These are phyloP conservation scores for Benitochromis conjunctus DNA, from an alignment of 2,113 vertebrate species.

Conservation along the genomic window DNA sequence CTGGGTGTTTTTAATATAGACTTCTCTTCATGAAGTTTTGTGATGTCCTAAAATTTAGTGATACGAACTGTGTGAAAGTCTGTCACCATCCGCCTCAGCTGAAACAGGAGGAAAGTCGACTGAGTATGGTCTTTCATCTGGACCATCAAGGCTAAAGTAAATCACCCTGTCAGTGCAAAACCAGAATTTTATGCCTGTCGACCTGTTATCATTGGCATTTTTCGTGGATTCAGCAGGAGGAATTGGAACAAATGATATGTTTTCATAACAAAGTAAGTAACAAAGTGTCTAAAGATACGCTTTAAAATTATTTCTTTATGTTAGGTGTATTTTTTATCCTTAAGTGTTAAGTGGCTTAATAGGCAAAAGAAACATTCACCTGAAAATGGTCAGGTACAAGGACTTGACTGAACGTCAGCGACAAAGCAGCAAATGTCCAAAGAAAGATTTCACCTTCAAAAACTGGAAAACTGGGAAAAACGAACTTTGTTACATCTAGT, in stretches of 20 bases:
- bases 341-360: background rate
- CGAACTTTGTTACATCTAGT: background rate
- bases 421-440: no score
- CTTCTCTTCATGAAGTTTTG: rapidly evolving
- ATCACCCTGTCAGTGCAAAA: background rate
- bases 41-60: background rate
- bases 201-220: background rate
- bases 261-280: background rate
- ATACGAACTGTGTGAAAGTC: background rate
- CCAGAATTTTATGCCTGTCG: background rate
- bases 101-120: background rate
- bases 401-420: no score
- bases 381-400: background rate
- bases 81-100: background rate
- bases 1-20: background rate
- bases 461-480: background rate
- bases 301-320: background rate
- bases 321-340: rapidly evolving
- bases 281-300: background rate
- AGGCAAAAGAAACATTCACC: rapidly evolving
- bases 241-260: rapidly evolving
- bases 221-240: background rate
- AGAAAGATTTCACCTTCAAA: background rate
- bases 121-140: rapidly evolving
- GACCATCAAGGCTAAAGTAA: rapidly evolving